These are phyloP conservation scores for Montipora capricornis DNA, from an alignment of 64 coral and sea anemone species.

Conservation along the genomic window DNA sequence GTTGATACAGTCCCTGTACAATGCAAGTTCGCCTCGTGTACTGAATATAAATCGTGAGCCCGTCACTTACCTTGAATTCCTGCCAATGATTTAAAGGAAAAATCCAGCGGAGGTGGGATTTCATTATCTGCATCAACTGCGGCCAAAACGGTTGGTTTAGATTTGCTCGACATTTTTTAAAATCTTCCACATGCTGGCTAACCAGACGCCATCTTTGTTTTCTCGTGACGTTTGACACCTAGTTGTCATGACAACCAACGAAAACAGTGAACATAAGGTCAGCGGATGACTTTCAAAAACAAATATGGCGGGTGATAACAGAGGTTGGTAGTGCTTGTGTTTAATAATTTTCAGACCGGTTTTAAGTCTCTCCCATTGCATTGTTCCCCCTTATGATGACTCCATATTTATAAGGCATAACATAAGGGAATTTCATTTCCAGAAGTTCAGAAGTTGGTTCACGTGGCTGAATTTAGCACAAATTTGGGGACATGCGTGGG, in stretches of 20 bases:
- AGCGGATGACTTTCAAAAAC: slow-evolving; percentile 5
- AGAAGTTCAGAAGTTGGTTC: not conserved
- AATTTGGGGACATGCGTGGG: no score
- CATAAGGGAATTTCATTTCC: no score
- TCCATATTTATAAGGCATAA: no score
- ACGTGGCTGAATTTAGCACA: no score
- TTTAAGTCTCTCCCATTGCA: not conserved
- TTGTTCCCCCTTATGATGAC: no score
- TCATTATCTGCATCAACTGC: slow-evolving; percentile 82
- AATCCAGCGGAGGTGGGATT: slow-evolving; percentile 76
- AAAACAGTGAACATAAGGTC: not conserved
- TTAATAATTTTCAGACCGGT: not conserved
- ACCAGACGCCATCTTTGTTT: not conserved
- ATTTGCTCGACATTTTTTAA: slow-evolving; percentile 25
- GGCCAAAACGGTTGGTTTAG: slow-evolving; percentile 49
- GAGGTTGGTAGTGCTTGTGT: not conserved
- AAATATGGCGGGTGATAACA: slow-evolving; percentile 49
- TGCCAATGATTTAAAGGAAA: slow-evolving; percentile 74
- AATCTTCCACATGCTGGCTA: not conserved
- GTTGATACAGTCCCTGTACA: no score
- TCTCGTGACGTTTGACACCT: not conserved
- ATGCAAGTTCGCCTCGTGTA: no score
- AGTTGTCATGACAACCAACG: not conserved
- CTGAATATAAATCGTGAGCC: not conserved
- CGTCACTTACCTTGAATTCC: slow-evolving; percentile 68